Evolutionary conservation across 2,888 invertebrate species (phyloP), one percentile per base, ranked within the genome.

Genomic region (Drosophila phalerata): DNA sequence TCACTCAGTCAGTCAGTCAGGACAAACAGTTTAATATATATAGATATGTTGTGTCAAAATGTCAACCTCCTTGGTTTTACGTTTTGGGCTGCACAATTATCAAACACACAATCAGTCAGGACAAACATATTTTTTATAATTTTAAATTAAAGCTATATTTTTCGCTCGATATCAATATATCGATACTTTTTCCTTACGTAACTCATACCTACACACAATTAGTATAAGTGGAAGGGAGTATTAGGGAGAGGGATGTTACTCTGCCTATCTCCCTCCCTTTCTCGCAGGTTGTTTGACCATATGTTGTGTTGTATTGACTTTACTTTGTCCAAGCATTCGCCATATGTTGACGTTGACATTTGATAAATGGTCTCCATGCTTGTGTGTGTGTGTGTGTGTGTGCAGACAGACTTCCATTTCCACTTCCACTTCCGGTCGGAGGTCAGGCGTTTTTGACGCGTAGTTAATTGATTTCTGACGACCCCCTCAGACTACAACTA

Each of bases 401-500:
- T 69, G 47, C 38, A 43, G 45, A 62, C 53, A 38, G 37, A 38
- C 62, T 47, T 13, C 42, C 30, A 42, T 40, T 55, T 32, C 15
- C 56, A 45, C 43, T 55, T 52, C 56, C 77, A 85, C 77, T 75
- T 88, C 84, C 77, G 79, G 75, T n/a, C 47, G 70, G 67, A 67
- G 75, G 81, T 71, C 70, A 65, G 77, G 57, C 53, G 53, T 53
- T 74, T 64, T 69, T 63, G 81, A 78, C 84, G 81, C 84, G 86
- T 69, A 84, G 81, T 88, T 86, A 84, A 84, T 84, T 84, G 84
- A 88, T 84, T 84, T 88, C 78, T 66, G 69, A 78, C n/a, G 84
- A 79, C 79, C 60, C 69, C 71, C 58, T 10, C 6, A 22, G 19
- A 5, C 5, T 8, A 28, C 5, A 28, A 28, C 38, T 3, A 28